Conservation (phyloP, 2,113 vertebrate genomes). For the Rhegmatorhina hoffmannsi region DNA sequence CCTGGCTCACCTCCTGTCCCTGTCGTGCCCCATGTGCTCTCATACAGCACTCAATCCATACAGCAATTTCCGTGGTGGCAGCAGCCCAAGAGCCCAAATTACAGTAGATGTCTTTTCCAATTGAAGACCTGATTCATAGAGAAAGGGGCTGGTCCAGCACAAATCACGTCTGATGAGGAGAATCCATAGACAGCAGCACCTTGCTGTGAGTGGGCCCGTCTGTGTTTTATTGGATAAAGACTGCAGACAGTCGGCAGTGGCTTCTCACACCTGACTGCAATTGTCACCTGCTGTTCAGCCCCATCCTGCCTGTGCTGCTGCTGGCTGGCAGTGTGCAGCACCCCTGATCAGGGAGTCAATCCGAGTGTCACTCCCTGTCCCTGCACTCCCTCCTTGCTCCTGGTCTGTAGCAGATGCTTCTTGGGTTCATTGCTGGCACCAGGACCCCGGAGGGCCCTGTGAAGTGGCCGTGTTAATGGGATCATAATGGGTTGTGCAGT, state of each 20-base stretch:
- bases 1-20: neutral
- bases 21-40: accelerated
- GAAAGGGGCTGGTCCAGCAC: neutral
- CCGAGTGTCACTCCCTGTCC: neutral
- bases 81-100: neutral
- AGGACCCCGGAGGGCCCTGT: neutral
- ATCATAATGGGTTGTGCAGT: neutral
- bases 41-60: neutral
- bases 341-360: neutral
- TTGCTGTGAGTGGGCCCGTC: neutral
- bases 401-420: neutral
- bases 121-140: constrained; percentile 31
- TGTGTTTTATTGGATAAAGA: neutral
- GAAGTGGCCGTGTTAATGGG: neutral
- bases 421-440: neutral
- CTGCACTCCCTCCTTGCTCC: neutral
- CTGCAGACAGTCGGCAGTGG: neutral
- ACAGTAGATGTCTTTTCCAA: neutral
- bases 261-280: neutral
- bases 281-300: neutral
- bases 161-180: constrained; percentile 8
- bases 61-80: constrained; percentile 20
- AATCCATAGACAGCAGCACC: constrained; percentile 19
- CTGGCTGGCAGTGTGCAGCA: neutral
- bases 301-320: neutral